Evolutionary conservation across 2,797 vertebrate species (phyloP).

Genomic region (Bucorvus abyssinicus): DNA sequence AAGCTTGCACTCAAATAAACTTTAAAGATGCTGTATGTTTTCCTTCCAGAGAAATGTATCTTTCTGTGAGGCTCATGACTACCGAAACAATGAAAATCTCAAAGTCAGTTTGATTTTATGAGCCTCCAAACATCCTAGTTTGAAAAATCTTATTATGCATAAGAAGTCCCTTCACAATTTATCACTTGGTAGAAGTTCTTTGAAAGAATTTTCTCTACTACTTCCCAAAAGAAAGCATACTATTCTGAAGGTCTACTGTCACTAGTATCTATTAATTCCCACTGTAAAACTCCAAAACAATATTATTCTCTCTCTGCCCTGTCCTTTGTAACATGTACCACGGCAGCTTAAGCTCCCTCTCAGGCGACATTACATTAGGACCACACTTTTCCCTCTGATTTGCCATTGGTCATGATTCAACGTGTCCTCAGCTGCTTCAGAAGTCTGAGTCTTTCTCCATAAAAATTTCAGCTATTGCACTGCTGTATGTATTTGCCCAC

Average conservation of each 20-base stretch:
- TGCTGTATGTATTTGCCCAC: neutral
- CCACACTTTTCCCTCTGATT: neutral
- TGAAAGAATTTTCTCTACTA: neutral
- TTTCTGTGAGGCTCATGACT: accelerated
- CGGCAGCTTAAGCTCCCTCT: neutral
- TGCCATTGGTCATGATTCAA: neutral
- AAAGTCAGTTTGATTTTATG: neutral
- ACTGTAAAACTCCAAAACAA: neutral
- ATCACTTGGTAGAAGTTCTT: neutral
- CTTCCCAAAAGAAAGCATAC: neutral
- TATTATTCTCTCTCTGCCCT: neutral
- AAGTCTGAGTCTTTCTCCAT: neutral
- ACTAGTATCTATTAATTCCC: neutral
- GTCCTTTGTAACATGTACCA: neutral
- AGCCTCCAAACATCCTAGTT: neutral
- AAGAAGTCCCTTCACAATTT: neutral
- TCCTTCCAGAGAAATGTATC: neutral
- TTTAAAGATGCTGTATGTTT: neutral
- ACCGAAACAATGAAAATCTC: neutral
- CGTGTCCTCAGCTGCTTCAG: neutral
- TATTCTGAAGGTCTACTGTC: neutral
- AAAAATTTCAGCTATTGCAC: neutral
- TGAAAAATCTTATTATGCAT: neutral
- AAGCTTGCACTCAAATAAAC: neutral
- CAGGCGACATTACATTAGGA: neutral